phyloP scores from a whole-genome alignment of 92 coral and sea anemone species.

The Anthopleura xanthogrammica region DNA sequence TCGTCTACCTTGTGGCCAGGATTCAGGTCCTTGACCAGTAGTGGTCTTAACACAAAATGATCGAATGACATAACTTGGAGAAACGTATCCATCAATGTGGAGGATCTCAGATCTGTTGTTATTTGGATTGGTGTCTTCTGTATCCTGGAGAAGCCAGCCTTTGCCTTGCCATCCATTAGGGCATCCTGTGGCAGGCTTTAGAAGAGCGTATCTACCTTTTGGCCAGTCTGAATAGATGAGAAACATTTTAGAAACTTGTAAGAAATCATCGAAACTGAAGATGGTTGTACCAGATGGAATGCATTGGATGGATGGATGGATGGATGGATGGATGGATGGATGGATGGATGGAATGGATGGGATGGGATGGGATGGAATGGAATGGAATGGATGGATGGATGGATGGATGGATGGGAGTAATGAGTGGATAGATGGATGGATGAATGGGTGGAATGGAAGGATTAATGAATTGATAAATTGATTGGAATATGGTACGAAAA shows the following conservation, averaged over 20 bases:
- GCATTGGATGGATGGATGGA: background rate
- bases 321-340: no score
- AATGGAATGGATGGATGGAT: no score
- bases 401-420: no score
- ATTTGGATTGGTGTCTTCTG: background rate
- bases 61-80: background rate
- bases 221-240: constrained; percentile 28
- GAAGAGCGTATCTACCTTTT: constrained; percentile 37
- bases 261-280: no score
- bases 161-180: constrained; percentile 23
- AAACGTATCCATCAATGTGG: constrained; percentile 35
- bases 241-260: background rate
- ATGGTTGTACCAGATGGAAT: no score
- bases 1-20: constrained; percentile 8
- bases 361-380: no score
- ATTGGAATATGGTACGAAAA: no score
- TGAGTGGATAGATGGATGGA: no score
- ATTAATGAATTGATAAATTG: no score
- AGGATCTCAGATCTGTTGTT: constrained; percentile 9
- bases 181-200: constrained; percentile 42
- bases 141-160: constrained; percentile 39
- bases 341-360: no score
- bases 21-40: background rate
- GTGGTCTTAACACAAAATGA: constrained; percentile 23
- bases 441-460: no score